A percentile compares a stretch with the other conserved stretches of the same genome.
These are phyloP conservation scores for Colletes latitarsis DNA, from an alignment of 1,140 invertebrate genomes.

Conservation along the genomic window DNA sequence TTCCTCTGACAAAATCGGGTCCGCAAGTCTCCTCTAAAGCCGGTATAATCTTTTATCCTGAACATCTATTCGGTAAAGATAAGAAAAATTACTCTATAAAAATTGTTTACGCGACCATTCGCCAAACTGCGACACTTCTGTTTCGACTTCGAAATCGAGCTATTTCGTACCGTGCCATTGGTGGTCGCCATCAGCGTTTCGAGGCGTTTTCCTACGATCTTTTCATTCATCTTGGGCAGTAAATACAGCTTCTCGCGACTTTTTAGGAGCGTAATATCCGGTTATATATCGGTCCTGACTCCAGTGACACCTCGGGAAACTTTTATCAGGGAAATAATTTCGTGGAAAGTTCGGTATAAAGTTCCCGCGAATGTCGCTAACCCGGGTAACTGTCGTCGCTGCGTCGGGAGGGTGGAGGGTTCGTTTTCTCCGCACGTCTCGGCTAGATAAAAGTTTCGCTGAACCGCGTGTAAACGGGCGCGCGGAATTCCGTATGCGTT, in stretches of 20 bases:
- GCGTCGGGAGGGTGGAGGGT: constrained; percentile 18
- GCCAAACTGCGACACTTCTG: no score
- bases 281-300: constrained; percentile 61
- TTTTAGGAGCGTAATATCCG: constrained; percentile 62
- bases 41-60: no score
- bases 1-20: no score
- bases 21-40: no score
- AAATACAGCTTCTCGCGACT: constrained; percentile 26
- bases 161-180: not conserved
- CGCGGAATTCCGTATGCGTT: constrained; percentile 47
- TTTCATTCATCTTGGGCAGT: constrained; percentile 28
- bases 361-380: constrained; percentile 33
- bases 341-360: constrained; percentile 53
- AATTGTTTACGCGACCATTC: no score
- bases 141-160: not conserved
- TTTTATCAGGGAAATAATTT: constrained; percentile 69
- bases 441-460: constrained; percentile 51
- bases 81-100: no score
- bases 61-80: no score
- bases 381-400: constrained; percentile 38
- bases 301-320: constrained; percentile 55
- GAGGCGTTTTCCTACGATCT: not conserved
- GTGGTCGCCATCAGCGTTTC: not conserved
- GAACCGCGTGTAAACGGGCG: constrained; percentile 55
- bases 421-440: constrained; percentile 46